Base-by-base conservation (phyloP, 2,113 vertebrate genomes). In the Cephalopterus ornatus region DNA sequence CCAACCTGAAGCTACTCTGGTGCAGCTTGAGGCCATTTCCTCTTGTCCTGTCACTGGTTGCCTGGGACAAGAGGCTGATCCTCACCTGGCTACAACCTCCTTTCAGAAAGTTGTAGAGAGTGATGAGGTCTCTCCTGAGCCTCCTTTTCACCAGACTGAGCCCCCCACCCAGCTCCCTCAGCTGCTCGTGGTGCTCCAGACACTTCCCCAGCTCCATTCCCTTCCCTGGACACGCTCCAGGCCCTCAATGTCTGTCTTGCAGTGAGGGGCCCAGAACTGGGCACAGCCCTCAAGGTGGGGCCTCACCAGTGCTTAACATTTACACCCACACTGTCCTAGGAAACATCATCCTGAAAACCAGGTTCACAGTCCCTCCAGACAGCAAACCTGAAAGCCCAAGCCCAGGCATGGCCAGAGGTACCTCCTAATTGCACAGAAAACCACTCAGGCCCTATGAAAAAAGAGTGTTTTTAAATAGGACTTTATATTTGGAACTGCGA, bases 261-360 rank as follows among this genome's bases (percentile, higher is more conserved):
- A 39, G 9, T 30, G 4, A 14, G 10, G 6, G 14, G 1, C 6
- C 33, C 76, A 66, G 11, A 58, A 37, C 21, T 37, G 59, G 50
- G 1, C 35, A 32, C 49, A 27, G 50, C 1, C 2, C 2, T 42
- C 1, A 2, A 73, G 33, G 12, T 41, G 85, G 16, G 59, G 9
- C 33, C 61, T 74, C 30, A 30, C 1, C 52, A 33, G 8, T 6
- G 52, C 12, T 65, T n/a, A 14, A n/a, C 20, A 46, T 12, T 2
- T 33, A 24, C 52, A n/a, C 19, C 44, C 39, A 44, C 59, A 4
- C 11, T 35, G 20, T 26, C 50, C 73, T 11, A 11, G 61, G 44
- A 89, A 80, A 73, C 22, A 18, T n/a, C 52, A 42, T 37, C 39
- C 63, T 76, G 42, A 70, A 42, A 26, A 35, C 20, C 23, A 42